Conservation (phyloP, 1,140 invertebrate species). For the Hycleus cichorii region DNA sequence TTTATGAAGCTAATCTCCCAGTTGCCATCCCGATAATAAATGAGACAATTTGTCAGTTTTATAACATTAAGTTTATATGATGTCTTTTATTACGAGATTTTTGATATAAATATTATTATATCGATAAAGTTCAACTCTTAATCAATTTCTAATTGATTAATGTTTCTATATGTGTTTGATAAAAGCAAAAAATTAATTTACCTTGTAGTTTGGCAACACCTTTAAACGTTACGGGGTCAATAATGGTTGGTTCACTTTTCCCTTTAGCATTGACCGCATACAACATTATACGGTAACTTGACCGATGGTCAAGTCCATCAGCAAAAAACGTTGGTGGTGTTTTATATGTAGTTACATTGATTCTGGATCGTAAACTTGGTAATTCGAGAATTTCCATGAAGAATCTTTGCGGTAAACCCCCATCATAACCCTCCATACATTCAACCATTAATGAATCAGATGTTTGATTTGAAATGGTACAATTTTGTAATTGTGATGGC, state of each 20-base stretch:
- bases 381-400: conserved; percentile 66
- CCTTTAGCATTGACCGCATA: conserved; percentile 83
- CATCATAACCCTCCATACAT: conserved; percentile 77
- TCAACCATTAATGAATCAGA: conserved; percentile 70
- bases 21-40: too few relatives aligned
- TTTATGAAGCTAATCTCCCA: too few relatives aligned
- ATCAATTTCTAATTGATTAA: too few relatives aligned
- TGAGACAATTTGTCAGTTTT: too few relatives aligned
- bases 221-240: conserved; percentile 75
- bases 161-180: too few relatives aligned
- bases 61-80: too few relatives aligned
- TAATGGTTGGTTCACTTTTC: conserved; percentile 66
- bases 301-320: conserved; percentile 67
- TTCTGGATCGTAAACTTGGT: conserved; percentile 41
- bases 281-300: conserved; percentile 65
- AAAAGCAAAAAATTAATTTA: conserved; percentile 27
- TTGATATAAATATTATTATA: too few relatives aligned
- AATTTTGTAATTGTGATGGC: conserved; percentile 79
- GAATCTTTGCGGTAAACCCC: conserved; percentile 72
- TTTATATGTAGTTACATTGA: conserved; percentile 41
- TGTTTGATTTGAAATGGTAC: conserved; percentile 81
- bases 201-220: conserved; percentile 66
- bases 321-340: conserved; percentile 62
- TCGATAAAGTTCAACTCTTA: too few relatives aligned
- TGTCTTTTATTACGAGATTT: too few relatives aligned